phyloP scores from a whole-genome alignment of 2,113 vertebrate genomes.

The Pelvicachromis taeniatus region DNA sequence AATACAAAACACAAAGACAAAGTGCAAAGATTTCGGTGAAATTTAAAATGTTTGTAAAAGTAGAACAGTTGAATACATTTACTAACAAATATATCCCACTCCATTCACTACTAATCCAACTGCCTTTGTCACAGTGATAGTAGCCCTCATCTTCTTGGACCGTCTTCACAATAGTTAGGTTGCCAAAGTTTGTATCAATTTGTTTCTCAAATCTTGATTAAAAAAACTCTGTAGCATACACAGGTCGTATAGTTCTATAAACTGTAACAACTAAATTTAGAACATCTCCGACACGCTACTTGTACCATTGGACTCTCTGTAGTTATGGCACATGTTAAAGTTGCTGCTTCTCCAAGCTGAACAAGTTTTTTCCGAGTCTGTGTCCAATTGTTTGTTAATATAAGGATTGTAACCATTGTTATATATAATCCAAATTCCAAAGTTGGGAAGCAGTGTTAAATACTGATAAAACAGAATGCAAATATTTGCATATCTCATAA shows the following conservation, averaged over 20 bases:
- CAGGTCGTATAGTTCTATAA: accelerated
- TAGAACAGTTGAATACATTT: not conserved
- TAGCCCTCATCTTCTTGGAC: not conserved
- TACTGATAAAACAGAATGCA: too few species aligned
- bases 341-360: not conserved
- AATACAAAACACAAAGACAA: not conserved
- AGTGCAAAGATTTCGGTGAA: too few species aligned
- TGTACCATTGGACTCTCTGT: not conserved
- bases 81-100: not conserved
- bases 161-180: not conserved
- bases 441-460: too few species aligned
- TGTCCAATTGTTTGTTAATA: not conserved
- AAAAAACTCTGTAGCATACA: not conserved
- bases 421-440: too few species aligned
- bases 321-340: not conserved
- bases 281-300: not conserved
- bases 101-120: not conserved
- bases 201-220: accelerated
- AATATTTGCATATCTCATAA: too few species aligned
- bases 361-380: not conserved
- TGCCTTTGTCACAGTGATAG: not conserved
- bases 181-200: accelerated
- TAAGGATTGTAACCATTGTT: not conserved
- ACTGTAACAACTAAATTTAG: not conserved
- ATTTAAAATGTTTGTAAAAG: not conserved